These are phyloP conservation scores for Tenthredo scrophulariae DNA, from an alignment of 2,888 invertebrate genomes.

Conservation along the genomic window DNA sequence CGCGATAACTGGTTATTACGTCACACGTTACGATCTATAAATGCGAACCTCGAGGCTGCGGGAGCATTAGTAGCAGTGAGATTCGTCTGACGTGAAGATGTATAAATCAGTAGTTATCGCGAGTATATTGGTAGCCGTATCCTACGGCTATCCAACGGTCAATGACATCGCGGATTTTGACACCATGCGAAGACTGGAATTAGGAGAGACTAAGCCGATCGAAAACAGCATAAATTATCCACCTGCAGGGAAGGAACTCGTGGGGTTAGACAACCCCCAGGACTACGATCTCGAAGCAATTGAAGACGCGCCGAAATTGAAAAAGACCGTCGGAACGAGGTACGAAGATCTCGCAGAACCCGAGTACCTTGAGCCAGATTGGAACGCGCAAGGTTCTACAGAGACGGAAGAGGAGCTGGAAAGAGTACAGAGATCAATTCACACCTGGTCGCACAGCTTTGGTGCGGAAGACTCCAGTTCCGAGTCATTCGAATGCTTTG, in stretches of 20 bases:
- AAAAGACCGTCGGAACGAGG: not conserved
- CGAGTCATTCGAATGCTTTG: not conserved
- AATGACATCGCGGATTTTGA: constrained; percentile 17
- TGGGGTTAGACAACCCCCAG: not conserved
- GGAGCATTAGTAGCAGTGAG: not conserved
- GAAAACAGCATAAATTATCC: not conserved
- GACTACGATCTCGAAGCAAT: not conserved
- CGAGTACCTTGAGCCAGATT: not conserved
- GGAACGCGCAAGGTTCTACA: not conserved
- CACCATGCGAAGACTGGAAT: not conserved
- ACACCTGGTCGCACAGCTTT: not conserved
- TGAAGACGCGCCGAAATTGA: not conserved
- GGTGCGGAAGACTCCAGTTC: not conserved
- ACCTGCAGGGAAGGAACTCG: not conserved
- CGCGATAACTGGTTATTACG: constrained; percentile 27
- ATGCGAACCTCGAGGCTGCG: not conserved
- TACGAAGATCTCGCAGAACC: not conserved
- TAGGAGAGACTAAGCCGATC: not conserved
- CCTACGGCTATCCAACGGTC: not conserved
- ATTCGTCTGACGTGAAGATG: constrained; percentile 8
- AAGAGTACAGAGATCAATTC: not conserved
- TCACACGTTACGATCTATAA: constrained; percentile 13
- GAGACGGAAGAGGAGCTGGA: not conserved
- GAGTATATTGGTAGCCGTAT: not conserved
- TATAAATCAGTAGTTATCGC: not conserved